Conservation (phyloP, 2,113 vertebrate genomes). For the Tragelaphus buxtoni region DNA sequence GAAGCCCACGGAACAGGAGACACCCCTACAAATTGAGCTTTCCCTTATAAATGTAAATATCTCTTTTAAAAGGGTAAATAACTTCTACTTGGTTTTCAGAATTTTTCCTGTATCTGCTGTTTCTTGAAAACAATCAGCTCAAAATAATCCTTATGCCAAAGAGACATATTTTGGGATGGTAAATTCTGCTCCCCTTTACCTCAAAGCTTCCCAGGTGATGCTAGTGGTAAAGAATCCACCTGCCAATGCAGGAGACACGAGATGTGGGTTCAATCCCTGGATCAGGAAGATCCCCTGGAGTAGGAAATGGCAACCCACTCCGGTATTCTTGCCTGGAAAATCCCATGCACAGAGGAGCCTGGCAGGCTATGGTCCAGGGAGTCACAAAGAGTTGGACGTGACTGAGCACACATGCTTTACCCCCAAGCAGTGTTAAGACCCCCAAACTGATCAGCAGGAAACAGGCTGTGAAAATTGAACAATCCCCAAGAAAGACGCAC, state of each 20-base stretch:
- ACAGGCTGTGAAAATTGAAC: not conserved
- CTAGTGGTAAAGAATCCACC: not conserved
- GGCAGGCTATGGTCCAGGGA: not conserved
- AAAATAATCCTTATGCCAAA: not conserved
- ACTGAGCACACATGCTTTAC: not conserved
- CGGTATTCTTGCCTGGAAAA: not conserved
- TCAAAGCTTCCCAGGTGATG: not conserved
- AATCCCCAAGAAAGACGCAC: not conserved
- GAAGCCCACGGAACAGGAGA: not conserved
- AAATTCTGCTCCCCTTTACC: not conserved
- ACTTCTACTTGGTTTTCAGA: not conserved
- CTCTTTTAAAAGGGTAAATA: not conserved
- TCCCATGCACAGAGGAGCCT: not conserved
- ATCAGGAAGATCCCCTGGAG: not conserved
- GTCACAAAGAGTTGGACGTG: not conserved
- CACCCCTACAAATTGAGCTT: not conserved
- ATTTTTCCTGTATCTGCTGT: not conserved
- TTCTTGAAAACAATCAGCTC: not conserved
- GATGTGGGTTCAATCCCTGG: not conserved
- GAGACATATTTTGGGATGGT: not conserved
- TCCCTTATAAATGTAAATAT: not conserved
- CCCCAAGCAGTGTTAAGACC: not conserved
- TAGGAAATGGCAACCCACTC: not conserved
- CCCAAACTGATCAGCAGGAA: not conserved
- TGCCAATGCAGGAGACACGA: not conserved